Percentiles rank a stretch among this genome's conserved stretches.
Conservation (phyloP, 2,888 invertebrate genomes). For the Xestia xanthographa region DNA sequence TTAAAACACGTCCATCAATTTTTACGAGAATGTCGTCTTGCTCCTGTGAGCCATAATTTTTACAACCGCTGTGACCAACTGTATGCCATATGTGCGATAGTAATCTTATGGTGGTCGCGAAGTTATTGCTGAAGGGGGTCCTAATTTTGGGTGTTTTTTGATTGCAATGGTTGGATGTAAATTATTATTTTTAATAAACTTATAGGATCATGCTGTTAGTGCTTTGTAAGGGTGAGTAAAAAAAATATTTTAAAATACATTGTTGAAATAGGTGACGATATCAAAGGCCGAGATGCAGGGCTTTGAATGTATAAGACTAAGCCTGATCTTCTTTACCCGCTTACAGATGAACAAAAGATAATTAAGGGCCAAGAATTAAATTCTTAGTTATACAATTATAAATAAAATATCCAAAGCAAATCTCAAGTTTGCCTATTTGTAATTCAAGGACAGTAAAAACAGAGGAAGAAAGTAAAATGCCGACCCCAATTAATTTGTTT, state of each 20-base stretch:
- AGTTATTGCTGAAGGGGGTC: constrained; percentile 74
- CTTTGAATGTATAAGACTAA: too few relatives aligned
- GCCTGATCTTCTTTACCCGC: too few relatives aligned
- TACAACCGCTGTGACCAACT: constrained; percentile 78
- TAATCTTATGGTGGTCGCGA: constrained; percentile 76
- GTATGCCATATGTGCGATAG: constrained; percentile 83
- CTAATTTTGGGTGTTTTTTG: constrained; percentile 52
- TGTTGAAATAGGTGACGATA: too few relatives aligned
- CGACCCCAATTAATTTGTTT: constrained; percentile 59
- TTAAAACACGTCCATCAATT: constrained; percentile 66
- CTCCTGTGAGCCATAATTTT: constrained; percentile 72
- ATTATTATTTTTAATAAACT: background rate
- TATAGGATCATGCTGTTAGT: too few relatives aligned
- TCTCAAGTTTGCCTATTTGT: constrained; percentile 23
- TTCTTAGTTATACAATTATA: background rate
- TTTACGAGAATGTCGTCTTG: constrained; percentile 62
- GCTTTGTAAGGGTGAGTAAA: too few relatives aligned
- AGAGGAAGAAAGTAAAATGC: constrained; percentile 39
- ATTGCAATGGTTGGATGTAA: constrained; percentile 15
- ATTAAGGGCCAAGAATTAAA: background rate
- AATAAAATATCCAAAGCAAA: constrained; percentile 12
- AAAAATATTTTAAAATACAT: too few relatives aligned
- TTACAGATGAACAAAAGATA: background rate
- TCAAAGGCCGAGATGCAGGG: too few relatives aligned
- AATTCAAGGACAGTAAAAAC: constrained; percentile 42